Conservation (phyloP, 2,888 invertebrate species). For the Pristionchus fissidentatus region DNA sequence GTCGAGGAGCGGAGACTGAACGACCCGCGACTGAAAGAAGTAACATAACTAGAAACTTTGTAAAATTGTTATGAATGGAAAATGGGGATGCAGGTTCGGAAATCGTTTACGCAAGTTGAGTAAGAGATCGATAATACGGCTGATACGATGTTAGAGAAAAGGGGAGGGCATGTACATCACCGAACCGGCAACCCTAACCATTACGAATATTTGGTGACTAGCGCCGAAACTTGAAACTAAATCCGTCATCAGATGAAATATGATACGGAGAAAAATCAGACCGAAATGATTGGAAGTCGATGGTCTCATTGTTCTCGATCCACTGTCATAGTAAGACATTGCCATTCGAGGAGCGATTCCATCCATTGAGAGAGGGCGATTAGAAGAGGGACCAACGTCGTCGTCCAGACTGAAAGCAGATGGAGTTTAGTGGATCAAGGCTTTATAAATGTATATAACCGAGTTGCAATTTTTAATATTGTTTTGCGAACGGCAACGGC, state of each 20-base stretch:
- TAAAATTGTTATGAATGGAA: background rate
- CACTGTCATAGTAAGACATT: slow-evolving; percentile 44
- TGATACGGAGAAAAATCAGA: background rate
- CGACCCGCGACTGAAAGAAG: slow-evolving; percentile 20
- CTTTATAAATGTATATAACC: background rate
- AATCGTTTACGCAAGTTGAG: too few relatives aligned
- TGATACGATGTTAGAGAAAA: too few relatives aligned
- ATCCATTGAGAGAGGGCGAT: slow-evolving; percentile 45
- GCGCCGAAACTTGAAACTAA: background rate
- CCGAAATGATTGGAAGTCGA: slow-evolving; percentile 32
- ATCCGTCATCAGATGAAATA: background rate
- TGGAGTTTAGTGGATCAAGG: too few relatives aligned
- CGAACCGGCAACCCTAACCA: too few relatives aligned
- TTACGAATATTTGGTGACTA: background rate
- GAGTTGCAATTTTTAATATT: background rate
- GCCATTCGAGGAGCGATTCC: slow-evolving; percentile 48
- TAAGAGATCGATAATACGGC: too few relatives aligned
- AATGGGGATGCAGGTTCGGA: too few relatives aligned
- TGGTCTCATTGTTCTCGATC: slow-evolving; percentile 45
- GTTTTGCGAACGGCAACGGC: too few relatives aligned
- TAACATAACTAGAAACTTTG: background rate
- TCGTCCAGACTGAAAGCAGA: slow-evolving; percentile 47
- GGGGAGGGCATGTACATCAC: too few relatives aligned
- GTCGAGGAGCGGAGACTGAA: slow-evolving; percentile 53
- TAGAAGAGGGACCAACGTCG: background rate